Base-by-base conservation (phyloP, 1,140 invertebrate genomes). In the Helicoverpa armigera region DNA sequence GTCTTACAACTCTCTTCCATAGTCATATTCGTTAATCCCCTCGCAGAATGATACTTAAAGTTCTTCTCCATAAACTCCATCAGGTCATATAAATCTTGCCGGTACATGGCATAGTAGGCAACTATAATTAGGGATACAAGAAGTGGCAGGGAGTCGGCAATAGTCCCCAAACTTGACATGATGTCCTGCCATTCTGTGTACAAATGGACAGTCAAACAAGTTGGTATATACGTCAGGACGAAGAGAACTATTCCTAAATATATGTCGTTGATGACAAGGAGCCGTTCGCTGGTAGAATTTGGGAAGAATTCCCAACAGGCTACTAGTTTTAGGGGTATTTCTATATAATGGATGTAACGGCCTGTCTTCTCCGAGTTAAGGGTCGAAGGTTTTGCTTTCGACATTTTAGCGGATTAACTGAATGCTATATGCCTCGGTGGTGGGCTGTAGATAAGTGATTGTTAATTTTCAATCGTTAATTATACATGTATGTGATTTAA, bases 1-100 rank as follows among this genome's bases (percentile, higher is more conserved):
- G 81, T 82, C 7, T 73, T 72, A n/a, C 91, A 94, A 63, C 92
- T 91, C 2, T 80, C 60, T 63, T 69, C 7, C 93, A 94, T 94
- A 1, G 90, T 94, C 91, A 93, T 94, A 80, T 94, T 93, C 0
- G 92, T 92, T 10, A 94, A 74, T 0, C 93, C 92, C 23, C 86
- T 82, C 5, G 90, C 91, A 0, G 93, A 94, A 50, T 86, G 85
- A 82, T 87, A 91, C 80, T 88, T 90, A 73, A 94, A 94, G 69
- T 90, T 89, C 2, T 16, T 31, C 31, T 91, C 87, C 87, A 94
- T 91, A 82, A 73, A 94, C 10, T 85, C 74, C 0, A 87, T 60
- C 4, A 94, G 77, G 0, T 89, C 87, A n/a, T 93, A 93, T 56
- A 94, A 72, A 2, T 92, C 86, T 3, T 84, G 76, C 72, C 89